Evolutionary conservation across 2,797 vertebrate species (phyloP).

Genomic region (Enteromius thamalakanensis): DNA sequence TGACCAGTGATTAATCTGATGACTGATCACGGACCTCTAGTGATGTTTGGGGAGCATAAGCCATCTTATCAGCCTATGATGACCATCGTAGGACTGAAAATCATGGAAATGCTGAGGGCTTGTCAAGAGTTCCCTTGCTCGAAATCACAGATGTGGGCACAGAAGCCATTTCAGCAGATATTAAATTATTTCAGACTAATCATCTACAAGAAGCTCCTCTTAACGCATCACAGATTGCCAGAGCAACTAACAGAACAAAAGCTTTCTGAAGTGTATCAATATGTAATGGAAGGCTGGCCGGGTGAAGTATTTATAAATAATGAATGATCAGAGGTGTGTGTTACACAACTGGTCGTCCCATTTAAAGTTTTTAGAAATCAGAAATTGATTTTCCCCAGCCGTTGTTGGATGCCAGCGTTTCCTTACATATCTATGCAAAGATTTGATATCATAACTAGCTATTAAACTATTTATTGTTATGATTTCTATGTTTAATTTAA

Average conservation of each 20-base stretch:
- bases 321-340: too few relatives aligned
- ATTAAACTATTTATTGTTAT: too few relatives aligned
- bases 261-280: not conserved
- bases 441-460: too few relatives aligned
- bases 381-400: too few relatives aligned
- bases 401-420: too few relatives aligned
- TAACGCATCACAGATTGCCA: not conserved
- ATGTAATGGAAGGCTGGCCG: not conserved
- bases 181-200: not conserved
- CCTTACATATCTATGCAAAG: too few relatives aligned
- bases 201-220: not conserved
- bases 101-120: not conserved
- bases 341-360: too few relatives aligned
- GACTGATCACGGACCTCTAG: not conserved
- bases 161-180: not conserved
- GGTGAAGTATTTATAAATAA: too few relatives aligned
- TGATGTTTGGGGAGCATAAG: constrained; percentile 1
- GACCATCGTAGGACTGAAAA: not conserved
- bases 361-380: too few relatives aligned
- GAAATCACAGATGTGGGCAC: not conserved
- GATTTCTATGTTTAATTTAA: too few relatives aligned
- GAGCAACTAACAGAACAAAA: not conserved
- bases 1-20: constrained; percentile 40
- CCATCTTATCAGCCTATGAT: not conserved
- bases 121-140: not conserved